Evolutionary conservation across 2,113 vertebrate species (phyloP).

Genomic region (Cheilinus undulatus): DNA sequence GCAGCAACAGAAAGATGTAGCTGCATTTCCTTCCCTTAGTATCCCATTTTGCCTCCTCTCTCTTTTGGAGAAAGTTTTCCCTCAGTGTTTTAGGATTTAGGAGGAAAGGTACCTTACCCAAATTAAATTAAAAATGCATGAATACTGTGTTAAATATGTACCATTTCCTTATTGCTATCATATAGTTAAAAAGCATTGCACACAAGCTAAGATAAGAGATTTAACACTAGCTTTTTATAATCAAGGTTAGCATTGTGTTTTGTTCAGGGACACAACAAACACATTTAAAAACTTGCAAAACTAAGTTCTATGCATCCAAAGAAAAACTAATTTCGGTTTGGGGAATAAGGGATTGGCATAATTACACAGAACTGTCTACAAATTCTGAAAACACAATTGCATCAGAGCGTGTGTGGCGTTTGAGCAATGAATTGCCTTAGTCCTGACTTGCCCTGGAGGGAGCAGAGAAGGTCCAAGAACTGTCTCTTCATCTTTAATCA

Average conservation of each 20-base stretch:
- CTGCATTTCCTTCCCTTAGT: slow-evolving; percentile 41
- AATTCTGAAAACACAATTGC: slow-evolving; percentile 22
- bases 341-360: not conserved
- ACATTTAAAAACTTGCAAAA: not conserved
- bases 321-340: not conserved
- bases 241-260: not conserved
- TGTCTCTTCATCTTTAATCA: slow-evolving; percentile 73
- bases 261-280: not conserved
- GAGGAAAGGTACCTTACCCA: not conserved
- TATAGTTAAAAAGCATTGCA: not conserved
- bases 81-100: slow-evolving; percentile 14
- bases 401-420: slow-evolving; percentile 6
- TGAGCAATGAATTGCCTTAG: not conserved
- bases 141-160: not conserved
- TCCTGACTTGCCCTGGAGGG: slow-evolving; percentile 33
- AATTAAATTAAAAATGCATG: not conserved
- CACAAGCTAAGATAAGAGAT: not conserved
- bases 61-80: not conserved
- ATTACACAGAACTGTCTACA: slow-evolving; percentile 5
- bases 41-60: slow-evolving; percentile 7
- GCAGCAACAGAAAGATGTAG: slow-evolving; percentile 31
- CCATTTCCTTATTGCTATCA: not conserved
- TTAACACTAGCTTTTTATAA: not conserved
- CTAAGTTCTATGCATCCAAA: not conserved
- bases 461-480: slow-evolving; percentile 60